Conservation (phyloP, 2,797 vertebrate genomes). For the Sebastes oblongus region DNA sequence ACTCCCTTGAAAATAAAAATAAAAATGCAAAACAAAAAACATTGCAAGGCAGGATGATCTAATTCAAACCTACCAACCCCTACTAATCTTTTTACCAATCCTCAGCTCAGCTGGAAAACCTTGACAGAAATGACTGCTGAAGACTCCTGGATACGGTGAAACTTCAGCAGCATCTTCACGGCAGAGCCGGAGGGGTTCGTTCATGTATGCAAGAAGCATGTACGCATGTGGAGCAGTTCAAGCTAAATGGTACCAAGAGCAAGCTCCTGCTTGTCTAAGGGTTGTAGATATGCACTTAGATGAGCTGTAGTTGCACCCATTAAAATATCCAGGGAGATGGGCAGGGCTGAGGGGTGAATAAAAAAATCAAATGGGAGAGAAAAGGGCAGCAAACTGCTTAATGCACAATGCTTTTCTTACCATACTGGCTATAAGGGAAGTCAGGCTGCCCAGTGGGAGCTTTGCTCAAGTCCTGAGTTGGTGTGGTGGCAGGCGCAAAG, state of each 20-base stretch:
- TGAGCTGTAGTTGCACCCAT: slow-evolving; percentile 48
- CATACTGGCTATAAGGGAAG: slow-evolving; percentile 98
- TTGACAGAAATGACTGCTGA: slow-evolving; percentile 58
- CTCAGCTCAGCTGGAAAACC: slow-evolving; percentile 52
- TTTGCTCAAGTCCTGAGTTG: slow-evolving; percentile 99
- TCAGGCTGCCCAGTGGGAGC: slow-evolving; percentile 94
- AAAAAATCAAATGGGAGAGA: slow-evolving; percentile 40
- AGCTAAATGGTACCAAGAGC: slow-evolving; percentile 72
- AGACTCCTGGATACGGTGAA: slow-evolving; percentile 50
- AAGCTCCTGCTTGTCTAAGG: slow-evolving; percentile 62
- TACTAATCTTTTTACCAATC: slow-evolving; percentile 65
- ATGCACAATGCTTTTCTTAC: slow-evolving; percentile 83
- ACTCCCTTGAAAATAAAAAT: slow-evolving; percentile 32
- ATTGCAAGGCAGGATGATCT: slow-evolving; percentile 86
- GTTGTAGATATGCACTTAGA: slow-evolving; percentile 48
- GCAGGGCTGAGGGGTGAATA: slow-evolving; percentile 28
- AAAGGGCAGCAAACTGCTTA: slow-evolving; percentile 40
- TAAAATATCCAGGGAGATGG: slow-evolving; percentile 45
- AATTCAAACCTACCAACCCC: slow-evolving; percentile 79
- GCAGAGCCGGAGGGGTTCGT: slow-evolving; percentile 47
- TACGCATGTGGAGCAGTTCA: slow-evolving; percentile 74
- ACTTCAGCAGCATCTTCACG: slow-evolving; percentile 62
- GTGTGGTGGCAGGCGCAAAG: slow-evolving; percentile 94
- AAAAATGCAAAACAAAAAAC: slow-evolving; percentile 56
- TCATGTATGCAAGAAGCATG: slow-evolving; percentile 73